phyloP scores from a whole-genome alignment of 2,113 vertebrate genomes.

The Brevimyrus niger region DNA sequence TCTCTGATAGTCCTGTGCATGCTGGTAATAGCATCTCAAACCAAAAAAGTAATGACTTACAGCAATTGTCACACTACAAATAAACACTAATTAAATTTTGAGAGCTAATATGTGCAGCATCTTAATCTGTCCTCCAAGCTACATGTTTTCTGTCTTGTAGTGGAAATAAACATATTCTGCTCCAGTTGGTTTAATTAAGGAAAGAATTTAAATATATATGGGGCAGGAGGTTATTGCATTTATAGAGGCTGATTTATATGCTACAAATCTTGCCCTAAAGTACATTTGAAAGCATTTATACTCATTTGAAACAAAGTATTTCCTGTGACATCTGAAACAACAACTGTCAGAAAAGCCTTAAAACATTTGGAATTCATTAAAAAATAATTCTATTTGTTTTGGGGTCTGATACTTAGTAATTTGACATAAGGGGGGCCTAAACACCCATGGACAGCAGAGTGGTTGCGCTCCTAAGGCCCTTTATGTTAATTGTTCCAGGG shows the following conservation, averaged over 20 bases:
- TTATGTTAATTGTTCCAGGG: background rate
- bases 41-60: background rate
- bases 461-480: background rate
- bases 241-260: background rate
- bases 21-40: background rate
- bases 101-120: background rate
- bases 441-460: background rate
- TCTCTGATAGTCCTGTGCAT: background rate
- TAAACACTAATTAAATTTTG: background rate
- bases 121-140: slow-evolving; percentile 1
- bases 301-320: background rate
- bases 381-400: background rate
- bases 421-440: background rate
- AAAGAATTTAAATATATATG: background rate
- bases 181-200: background rate
- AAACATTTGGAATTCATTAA: background rate
- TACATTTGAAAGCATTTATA: background rate
- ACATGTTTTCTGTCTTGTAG: background rate
- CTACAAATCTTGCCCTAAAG: background rate
- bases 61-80: background rate
- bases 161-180: background rate
- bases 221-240: background rate
- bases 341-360: background rate
- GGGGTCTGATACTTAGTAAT: background rate
- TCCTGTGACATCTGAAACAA: background rate